These are phyloP conservation scores for Clepsis dumicolana DNA, from an alignment of 2,888 invertebrate species.

Conservation along the genomic window DNA sequence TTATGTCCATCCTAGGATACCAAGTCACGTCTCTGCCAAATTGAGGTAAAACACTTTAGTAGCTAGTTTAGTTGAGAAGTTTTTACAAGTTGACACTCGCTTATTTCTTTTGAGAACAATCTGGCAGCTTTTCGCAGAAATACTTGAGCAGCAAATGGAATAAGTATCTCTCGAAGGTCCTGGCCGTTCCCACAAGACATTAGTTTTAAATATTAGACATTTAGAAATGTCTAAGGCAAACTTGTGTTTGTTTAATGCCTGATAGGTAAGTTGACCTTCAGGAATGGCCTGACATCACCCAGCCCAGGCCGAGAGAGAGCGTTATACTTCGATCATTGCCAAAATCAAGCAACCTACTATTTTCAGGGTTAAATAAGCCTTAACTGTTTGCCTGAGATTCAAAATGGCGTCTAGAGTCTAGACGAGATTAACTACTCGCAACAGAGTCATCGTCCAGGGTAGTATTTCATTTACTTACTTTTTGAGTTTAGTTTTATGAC, in stretches of 20 bases:
- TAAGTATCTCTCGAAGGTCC: too few relatives aligned
- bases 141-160: too few relatives aligned
- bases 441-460: not conserved
- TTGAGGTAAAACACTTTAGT: not conserved
- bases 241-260: not conserved
- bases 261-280: not conserved
- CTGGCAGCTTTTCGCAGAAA: not conserved
- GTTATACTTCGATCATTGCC: slow-evolving; percentile 2
- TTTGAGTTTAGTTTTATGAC: not conserved
- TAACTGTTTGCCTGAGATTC: not conserved
- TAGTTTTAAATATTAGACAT: not conserved
- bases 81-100: slow-evolving; percentile 1
- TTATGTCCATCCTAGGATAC: not conserved
- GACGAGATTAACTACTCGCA: not conserved
- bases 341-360: slow-evolving; percentile 3
- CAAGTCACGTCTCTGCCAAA: not conserved
- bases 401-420: slow-evolving; percentile 30
- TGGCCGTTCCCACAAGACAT: not conserved
- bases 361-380: slow-evolving; percentile 18
- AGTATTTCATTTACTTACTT: not conserved
- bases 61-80: not conserved
- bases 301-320: slow-evolving; percentile 2
- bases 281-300: not conserved
- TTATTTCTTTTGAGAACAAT: not conserved
- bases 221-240: not conserved